Conservation (phyloP, 2,797 vertebrate species). For the Coranthus polyacanthus region DNA sequence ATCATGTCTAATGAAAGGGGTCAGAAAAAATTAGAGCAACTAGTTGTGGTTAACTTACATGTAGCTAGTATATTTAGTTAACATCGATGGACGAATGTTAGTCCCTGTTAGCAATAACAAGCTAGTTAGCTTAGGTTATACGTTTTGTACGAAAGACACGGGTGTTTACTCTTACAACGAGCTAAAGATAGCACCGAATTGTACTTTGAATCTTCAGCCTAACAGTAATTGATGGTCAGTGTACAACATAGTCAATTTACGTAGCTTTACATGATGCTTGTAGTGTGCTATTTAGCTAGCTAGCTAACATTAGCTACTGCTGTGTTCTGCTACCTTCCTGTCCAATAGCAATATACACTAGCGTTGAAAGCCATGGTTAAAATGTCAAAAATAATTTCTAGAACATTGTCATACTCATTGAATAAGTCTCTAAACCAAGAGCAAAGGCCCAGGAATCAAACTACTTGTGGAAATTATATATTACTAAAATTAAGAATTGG, state of each 20-base stretch:
- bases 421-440: not conserved
- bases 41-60: rapidly evolving
- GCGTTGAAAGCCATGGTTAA: rapidly evolving
- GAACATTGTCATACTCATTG: not conserved
- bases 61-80: no score
- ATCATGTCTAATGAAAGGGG: rapidly evolving
- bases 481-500: not conserved
- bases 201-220: rapidly evolving
- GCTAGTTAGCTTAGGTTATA: constrained; percentile 24
- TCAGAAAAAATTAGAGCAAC: no score
- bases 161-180: not conserved
- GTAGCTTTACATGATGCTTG: not conserved
- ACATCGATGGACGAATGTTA: not conserved
- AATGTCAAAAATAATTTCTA: not conserved
- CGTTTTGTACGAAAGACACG: not conserved
- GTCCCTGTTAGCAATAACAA: constrained; percentile 8
- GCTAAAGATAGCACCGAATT: rapidly evolving
- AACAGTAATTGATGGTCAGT: rapidly evolving
- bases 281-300: no score
- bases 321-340: not conserved
- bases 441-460: not conserved
- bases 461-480: not conserved
- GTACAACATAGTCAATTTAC: not conserved
- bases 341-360: not conserved
- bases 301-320: constrained; percentile 3